These are phyloP conservation scores for Colossoma macropomum DNA, from an alignment of 2,113 vertebrate species.

Conservation along the genomic window DNA sequence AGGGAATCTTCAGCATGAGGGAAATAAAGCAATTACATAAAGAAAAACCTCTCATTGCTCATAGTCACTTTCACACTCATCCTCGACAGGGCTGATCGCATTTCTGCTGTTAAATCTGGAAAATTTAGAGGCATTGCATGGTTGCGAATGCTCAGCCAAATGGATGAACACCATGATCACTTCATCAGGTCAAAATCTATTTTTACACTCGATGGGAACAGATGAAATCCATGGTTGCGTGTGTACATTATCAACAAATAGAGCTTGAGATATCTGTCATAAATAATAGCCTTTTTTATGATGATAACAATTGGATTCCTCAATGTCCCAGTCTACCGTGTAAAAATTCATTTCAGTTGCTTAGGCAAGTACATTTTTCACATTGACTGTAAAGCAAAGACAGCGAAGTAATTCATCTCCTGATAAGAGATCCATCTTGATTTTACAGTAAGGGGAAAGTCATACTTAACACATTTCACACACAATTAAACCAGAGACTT, in stretches of 20 bases:
- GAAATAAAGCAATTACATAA: constrained; percentile 43
- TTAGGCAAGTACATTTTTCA: constrained; percentile 1
- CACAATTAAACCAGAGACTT: neutral
- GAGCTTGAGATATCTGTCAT: constrained; percentile 2
- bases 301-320: neutral
- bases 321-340: neutral
- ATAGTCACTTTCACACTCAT: constrained; percentile 7
- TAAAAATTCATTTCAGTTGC: neutral
- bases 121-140: neutral
- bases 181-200: neutral
- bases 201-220: neutral
- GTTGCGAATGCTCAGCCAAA: neutral
- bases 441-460: constrained; percentile 5
- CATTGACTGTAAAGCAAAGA: neutral
- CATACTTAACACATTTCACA: constrained; percentile 9
- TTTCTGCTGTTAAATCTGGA: neutral
- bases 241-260: neutral
- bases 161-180: neutral
- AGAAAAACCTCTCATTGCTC: constrained; percentile 13
- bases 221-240: neutral
- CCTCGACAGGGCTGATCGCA: neutral
- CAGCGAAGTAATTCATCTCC: neutral
- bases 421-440: constrained; percentile 14
- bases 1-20: neutral
- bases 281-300: neutral